phyloP scores from a whole-genome alignment of 2,888 invertebrate species.

The Cerceris rybyensis region DNA sequence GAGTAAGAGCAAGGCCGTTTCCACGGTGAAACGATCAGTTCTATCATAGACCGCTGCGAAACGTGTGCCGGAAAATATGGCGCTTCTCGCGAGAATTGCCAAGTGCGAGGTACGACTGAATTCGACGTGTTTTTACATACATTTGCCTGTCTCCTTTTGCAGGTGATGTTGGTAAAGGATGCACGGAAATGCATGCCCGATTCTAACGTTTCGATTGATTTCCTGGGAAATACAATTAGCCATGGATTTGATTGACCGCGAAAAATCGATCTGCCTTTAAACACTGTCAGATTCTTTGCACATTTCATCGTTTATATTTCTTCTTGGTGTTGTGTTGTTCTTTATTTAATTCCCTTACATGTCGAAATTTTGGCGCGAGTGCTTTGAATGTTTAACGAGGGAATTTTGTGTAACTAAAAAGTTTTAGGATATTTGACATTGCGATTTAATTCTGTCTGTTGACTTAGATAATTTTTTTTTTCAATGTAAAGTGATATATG shows the following conservation, averaged over 20 bases:
- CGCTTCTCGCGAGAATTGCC: conserved; percentile 67
- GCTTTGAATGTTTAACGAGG: no score
- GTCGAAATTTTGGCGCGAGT: no score
- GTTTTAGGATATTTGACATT: no score
- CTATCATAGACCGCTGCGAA: conserved; percentile 37
- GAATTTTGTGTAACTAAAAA: no score
- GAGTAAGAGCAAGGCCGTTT: conserved; percentile 44
- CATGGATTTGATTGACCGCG: background rate
- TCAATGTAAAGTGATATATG: no score
- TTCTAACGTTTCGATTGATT: background rate
- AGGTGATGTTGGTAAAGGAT: background rate
- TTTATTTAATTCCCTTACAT: no score
- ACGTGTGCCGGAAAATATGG: conserved; percentile 62
- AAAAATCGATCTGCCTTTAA: background rate
- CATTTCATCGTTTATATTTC: background rate
- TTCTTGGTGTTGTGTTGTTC: no score
- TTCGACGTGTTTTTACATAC: background rate
- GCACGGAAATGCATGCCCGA: background rate
- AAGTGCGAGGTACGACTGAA: conserved; percentile 67
- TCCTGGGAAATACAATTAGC: background rate
- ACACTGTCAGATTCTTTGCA: background rate
- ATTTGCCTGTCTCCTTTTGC: background rate
- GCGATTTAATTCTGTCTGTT: no score
- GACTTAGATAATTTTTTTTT: no score
- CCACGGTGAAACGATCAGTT: conserved; percentile 49